Evolutionary conservation across 2,888 invertebrate species (phyloP).

Genomic region (Calameuta filiformis): DNA sequence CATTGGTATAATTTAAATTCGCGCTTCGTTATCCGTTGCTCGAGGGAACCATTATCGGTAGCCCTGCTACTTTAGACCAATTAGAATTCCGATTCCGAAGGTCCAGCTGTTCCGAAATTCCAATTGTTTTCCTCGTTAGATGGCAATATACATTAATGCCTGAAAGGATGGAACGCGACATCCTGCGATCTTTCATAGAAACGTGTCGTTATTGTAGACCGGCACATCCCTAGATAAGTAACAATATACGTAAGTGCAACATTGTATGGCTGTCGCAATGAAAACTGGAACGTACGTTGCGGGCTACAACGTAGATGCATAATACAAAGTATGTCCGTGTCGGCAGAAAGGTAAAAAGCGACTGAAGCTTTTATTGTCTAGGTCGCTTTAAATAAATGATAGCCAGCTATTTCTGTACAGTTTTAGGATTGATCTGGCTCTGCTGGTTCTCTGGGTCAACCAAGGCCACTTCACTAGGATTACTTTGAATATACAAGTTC

Average conservation of each 20-base stretch:
- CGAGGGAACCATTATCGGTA: neutral
- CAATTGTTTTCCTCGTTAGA: neutral
- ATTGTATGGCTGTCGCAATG: neutral
- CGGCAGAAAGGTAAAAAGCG: neutral
- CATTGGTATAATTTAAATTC: neutral
- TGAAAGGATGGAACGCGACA: neutral
- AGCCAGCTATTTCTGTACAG: conserved; percentile 1
- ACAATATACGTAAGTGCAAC: neutral
- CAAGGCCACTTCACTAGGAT: neutral
- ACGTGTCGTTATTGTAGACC: neutral
- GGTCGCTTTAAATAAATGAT: conserved; percentile 4
- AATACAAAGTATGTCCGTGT: neutral
- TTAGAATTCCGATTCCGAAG: neutral
- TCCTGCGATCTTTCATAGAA: neutral
- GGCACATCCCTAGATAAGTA: neutral
- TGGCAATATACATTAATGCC: neutral
- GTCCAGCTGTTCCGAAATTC: neutral
- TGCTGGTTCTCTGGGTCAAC: neutral
- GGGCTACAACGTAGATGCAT: neutral
- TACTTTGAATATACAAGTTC: neutral
- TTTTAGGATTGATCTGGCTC: conserved; percentile 2
- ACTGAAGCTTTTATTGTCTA: neutral
- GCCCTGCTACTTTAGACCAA: neutral
- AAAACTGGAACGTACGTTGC: neutral
- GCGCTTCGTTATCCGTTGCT: neutral